Evolutionary conservation across 2,797 vertebrate genomes (phyloP), one percentile per base, ranked within the genome.

Genomic region (Ataeniobius toweri): DNA sequence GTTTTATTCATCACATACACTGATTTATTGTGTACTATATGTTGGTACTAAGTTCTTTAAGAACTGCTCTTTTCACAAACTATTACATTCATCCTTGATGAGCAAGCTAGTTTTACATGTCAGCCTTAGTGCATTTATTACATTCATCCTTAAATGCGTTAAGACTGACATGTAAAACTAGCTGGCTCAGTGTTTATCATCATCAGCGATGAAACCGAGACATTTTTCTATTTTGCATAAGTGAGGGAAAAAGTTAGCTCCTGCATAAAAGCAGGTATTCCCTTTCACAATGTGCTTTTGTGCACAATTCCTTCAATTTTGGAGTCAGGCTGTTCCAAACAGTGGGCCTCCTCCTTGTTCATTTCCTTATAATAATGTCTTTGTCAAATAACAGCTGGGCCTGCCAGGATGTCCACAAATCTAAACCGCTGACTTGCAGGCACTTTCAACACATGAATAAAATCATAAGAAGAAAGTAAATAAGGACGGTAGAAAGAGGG

Each of bases 311-410:
- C 74, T 81, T 67, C 80, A 79, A 82, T 85, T 88, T 80, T 78
- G 87, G 83, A 89, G 84, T 76, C 85, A 28, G 80, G 20, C 85
- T 86, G 28, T 73, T 93, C 88, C 89, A 92, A 92, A 92, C 92
- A 92, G 89, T 81, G 91, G 92, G 89, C 89, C 91, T 91, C 90
- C 90, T 89, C 81, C 88, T 90, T 79, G 18, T 86, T 94, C 94
- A 93, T 93, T 91, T 93, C 90, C 85, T 93, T 92, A 93, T 89
- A 95, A 93, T 93, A 94, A 96, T 95, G 94, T 93, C 85, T 93
- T 91, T 94, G 94, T 95, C 95, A 92, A 77, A 91, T 91, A 93
- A 89, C 83, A 80, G 89, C 89, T 91, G 74, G 88, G 89, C 74
- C 83, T 89, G 94, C 93, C 93, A 96, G 92, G 80, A 36, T 50